Evolutionary conservation across 2,888 invertebrate genomes (phyloP), one percentile per base, ranked within the genome.

Genomic region (Thymelicus acteon): DNA sequence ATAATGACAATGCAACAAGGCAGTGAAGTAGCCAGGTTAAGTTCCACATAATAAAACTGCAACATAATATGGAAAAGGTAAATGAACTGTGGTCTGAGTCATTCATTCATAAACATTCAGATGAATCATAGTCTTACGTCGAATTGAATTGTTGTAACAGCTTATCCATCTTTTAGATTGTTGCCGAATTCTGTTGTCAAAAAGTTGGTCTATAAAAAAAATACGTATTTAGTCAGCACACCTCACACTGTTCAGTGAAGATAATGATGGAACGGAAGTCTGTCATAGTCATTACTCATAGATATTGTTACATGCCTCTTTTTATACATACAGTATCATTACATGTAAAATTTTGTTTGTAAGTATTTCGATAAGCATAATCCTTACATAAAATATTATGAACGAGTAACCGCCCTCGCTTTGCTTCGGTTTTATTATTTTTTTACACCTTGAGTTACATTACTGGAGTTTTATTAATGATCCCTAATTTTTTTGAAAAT

Each of bases 51-150:
- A 15, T 67, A 49, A 67, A 48, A 60, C 61, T 60, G 54, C 62
- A 67, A 52, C 61, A 64, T 8, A 61, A 44, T 65, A 68, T 62
- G 47, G 52, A 68, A 69, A 68, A 86, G 89, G 89, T 87, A 84
- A 88, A 87, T 79, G 88, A 89, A 88, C 87, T 83, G 79, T 90
- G 90, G 12, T 31, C 44, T 44, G 10, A 89, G 75, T 90, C 88
- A 90, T 71, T 74, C 75, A 78, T 78, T 79, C 84, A 84, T 82
- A 85, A 85, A 82, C 82, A 83, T 81, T 82, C 75, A 75, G 77
- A 80, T 88, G 88, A 87, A 74, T 89, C 89, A 88, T 77, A 74
- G 76, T 75, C 72, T 62, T 60, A 64, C 54, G 40, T 58, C 39
- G 54, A 61, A 68, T 69, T 62, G 39, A 54, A 31, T 49, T 69